Evolutionary conservation across 2,113 vertebrate genomes (phyloP).

Genomic region (Saccopteryx leptura): DNA sequence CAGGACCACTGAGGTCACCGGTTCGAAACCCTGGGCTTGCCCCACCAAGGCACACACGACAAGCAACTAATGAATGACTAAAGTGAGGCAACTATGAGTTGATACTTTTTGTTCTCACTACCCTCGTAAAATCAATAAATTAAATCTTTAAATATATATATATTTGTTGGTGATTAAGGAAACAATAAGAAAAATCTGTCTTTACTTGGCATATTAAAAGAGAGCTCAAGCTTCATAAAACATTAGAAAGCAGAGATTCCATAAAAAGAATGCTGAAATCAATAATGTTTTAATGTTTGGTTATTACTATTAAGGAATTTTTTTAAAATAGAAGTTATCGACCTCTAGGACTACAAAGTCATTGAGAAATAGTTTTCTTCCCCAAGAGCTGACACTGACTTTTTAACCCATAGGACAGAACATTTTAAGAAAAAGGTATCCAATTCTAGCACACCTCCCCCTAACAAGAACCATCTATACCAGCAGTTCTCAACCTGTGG

Average conservation of each 20-base stretch:
- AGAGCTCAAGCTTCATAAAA: conserved; percentile 4
- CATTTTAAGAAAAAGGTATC: neutral
- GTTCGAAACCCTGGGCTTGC: too few species aligned
- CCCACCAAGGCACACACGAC: too few species aligned
- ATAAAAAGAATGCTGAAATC: conserved; percentile 21
- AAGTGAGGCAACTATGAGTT: too few species aligned
- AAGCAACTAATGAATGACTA: too few species aligned
- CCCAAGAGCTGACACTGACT: neutral
- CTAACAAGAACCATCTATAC: neutral
- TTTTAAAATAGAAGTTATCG: neutral
- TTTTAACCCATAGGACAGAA: neutral
- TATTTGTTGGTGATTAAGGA: neutral
- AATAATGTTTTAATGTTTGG: neutral
- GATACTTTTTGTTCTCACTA: too few species aligned
- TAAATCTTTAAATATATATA: neutral
- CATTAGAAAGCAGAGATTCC: conserved; percentile 31
- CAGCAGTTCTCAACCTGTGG: neutral
- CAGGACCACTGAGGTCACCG: too few species aligned
- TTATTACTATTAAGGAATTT: conserved; percentile 14
- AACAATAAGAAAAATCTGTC: neutral
- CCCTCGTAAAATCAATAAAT: too few species aligned
- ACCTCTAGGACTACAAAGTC: neutral
- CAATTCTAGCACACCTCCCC: neutral
- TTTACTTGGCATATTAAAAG: neutral
- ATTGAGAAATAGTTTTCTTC: neutral